Percentiles rank a stretch among this genome's conserved stretches.
These are phyloP conservation scores for Sphenodon punctatus DNA, from an alignment of 2,797 vertebrate species.

Conservation along the genomic window DNA sequence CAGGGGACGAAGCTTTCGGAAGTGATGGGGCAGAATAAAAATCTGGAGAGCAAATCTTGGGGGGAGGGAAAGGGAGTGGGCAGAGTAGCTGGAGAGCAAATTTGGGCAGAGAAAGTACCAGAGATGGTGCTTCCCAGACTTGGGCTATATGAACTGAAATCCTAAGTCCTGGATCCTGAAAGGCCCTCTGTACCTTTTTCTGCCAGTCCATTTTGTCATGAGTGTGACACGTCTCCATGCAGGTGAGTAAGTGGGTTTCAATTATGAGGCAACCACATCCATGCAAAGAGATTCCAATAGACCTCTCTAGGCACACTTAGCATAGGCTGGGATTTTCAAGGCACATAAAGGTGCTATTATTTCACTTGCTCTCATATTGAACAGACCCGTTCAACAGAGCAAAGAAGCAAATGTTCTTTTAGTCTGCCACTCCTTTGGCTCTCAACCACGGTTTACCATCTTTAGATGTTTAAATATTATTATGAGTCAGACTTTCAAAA, in stretches of 20 bases:
- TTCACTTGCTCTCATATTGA: neutral
- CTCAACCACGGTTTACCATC: too few species aligned
- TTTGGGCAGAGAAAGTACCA: fast-evolving
- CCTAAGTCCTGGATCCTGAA: fast-evolving
- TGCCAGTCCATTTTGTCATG: neutral
- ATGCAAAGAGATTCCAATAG: neutral
- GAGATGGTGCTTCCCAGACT: neutral
- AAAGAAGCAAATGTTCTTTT: neutral
- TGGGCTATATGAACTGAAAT: neutral
- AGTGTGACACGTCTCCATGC: fast-evolving
- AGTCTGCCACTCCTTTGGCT: neutral
- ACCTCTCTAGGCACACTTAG: fast-evolving
- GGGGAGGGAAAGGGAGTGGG: neutral
- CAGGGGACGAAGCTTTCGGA: neutral
- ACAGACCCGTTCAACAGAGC: neutral
- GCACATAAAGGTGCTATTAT: neutral
- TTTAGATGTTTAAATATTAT: neutral
- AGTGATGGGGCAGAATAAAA: neutral
- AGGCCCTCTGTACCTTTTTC: neutral
- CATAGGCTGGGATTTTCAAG: fast-evolving
- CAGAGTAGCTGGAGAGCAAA: neutral
- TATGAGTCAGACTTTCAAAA: too few species aligned
- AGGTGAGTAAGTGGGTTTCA: neutral
- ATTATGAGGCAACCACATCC: too few species aligned
- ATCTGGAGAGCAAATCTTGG: fast-evolving